A percentile compares a stretch with the other conserved stretches of the same genome.
phyloP scores from a whole-genome alignment of 2,888 invertebrate genomes.

The Digitonthophagus gazella region DNA sequence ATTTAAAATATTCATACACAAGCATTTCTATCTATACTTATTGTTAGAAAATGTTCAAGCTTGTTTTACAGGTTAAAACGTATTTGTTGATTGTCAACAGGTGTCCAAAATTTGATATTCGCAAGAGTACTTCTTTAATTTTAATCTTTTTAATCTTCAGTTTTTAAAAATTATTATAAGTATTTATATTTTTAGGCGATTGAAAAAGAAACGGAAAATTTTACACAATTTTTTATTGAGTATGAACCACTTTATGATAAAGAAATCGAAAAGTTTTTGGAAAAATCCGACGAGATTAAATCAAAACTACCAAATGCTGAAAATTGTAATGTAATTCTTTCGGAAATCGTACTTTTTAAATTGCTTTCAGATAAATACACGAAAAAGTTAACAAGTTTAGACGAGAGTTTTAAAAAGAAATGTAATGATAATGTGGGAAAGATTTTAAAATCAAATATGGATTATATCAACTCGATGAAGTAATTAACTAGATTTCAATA shows the following conservation, averaged over 20 bases:
- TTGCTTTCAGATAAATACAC: not conserved
- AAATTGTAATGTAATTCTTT: not conserved
- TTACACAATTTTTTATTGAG: not conserved
- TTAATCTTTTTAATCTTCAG: too few species aligned
- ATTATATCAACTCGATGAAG: constrained; percentile 19
- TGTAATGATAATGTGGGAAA: not conserved
- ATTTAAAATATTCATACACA: too few species aligned
- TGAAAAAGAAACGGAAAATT: too few species aligned
- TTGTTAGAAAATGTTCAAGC: too few species aligned
- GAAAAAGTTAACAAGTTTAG: not conserved
- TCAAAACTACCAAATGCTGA: not conserved
- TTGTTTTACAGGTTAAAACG: too few species aligned
- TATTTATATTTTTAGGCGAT: too few species aligned
- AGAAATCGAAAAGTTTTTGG: not conserved
- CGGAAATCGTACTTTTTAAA: not conserved
- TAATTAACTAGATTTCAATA: too few species aligned
- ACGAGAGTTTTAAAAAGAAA: not conserved
- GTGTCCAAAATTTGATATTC: too few species aligned
- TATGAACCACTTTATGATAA: not conserved
- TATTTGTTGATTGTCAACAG: too few species aligned
- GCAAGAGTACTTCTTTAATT: too few species aligned
- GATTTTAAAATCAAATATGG: constrained; percentile 19
- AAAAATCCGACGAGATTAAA: not conserved
- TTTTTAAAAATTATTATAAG: too few species aligned
- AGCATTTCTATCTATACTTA: too few species aligned